Evolutionary conservation across 2,113 vertebrate genomes (phyloP), one percentile per base, ranked within the genome.

Genomic region (Spea multiplicata): DNA sequence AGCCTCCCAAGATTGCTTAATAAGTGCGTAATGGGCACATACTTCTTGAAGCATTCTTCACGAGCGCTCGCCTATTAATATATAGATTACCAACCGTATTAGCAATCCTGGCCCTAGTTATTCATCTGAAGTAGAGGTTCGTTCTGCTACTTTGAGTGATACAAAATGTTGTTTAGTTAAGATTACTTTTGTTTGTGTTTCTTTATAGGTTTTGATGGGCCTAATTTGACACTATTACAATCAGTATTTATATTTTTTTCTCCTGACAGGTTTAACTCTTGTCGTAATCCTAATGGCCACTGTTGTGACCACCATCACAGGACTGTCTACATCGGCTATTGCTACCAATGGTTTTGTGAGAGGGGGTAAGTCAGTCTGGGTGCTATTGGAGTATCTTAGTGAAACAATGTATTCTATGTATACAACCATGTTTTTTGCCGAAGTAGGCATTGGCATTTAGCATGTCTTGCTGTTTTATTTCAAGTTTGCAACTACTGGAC

Each of bases 271-370:
- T 84, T 87, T 96, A 3, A 86, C 95, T 76, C 94, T 97, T 52
- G 30, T 97, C 53, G 96, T 99, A 13, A 93, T 99, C 57, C 70
- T 74, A 68, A 98, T 97, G 95, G 95, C 97, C 3, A 97, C 96
- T 4, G 92, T 98, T 44, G 97, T 99, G 83, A 99, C 97, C 3
- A 97, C 96, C 70, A 99, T 99, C 86, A 99, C 97, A 4, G 97
- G 97, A 85, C 85, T 98, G 66, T 99, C 97, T 76, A 99, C 97
- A 4, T 98, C 97, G 65, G 97, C 97, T 69, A 99, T 99, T 82
- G 96, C 97, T 9, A 99, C 97, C 82, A 99, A 99, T 75, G 97
- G 97, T 6, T 99, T 98, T 86, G 96, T 99, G 57, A 93, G 96
- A 92, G 97, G 97, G 97, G 97, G 97, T 99, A 94, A 92, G 55